Evolutionary conservation across 1,140 invertebrate genomes (phyloP).

Genomic region (Drosophila nigrodunni): DNA sequence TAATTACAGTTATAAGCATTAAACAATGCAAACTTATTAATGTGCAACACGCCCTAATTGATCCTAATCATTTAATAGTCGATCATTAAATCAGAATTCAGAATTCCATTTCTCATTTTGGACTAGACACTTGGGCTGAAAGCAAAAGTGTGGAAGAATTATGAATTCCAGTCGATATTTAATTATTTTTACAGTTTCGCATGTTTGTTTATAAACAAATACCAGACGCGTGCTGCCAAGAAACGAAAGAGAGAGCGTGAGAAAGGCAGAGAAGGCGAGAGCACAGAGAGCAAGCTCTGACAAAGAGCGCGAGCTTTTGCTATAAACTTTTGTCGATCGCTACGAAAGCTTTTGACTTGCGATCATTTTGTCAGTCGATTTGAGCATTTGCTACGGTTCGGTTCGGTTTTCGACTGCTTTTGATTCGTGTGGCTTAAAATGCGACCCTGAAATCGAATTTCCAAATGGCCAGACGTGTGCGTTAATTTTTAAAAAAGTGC

Average conservation of each 20-base stretch:
- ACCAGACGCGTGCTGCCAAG: constrained; percentile 58
- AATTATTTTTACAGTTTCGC: constrained; percentile 65
- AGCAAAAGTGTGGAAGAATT: constrained; percentile 61
- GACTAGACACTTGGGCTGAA: constrained; percentile 33
- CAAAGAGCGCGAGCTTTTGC: constrained; percentile 46
- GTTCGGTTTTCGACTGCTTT: constrained; percentile 26
- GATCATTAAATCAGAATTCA: constrained; percentile 26
- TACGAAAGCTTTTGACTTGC: constrained; percentile 18
- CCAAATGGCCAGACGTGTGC: constrained; percentile 25
- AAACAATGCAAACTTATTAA: constrained; percentile 50
- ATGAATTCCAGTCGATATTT: constrained; percentile 42
- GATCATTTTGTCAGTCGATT: constrained; percentile 49
- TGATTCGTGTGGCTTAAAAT: constrained; percentile 24
- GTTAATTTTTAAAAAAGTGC: constrained; percentile 19
- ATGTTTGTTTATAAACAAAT: constrained; percentile 76
- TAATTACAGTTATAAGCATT: constrained; percentile 62
- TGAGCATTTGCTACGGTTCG: constrained; percentile 39
- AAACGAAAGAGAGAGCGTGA: constrained; percentile 19
- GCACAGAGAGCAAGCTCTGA: constrained; percentile 29
- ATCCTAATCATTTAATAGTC: background rate
- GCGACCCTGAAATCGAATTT: constrained; percentile 2
- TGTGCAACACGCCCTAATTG: constrained; percentile 51
- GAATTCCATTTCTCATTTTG: background rate
- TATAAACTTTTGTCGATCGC: constrained; percentile 48
- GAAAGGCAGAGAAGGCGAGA: constrained; percentile 14